Evolutionary conservation across 2,797 vertebrate genomes (phyloP).

Genomic region (Lagocephalus sceleratus): DNA sequence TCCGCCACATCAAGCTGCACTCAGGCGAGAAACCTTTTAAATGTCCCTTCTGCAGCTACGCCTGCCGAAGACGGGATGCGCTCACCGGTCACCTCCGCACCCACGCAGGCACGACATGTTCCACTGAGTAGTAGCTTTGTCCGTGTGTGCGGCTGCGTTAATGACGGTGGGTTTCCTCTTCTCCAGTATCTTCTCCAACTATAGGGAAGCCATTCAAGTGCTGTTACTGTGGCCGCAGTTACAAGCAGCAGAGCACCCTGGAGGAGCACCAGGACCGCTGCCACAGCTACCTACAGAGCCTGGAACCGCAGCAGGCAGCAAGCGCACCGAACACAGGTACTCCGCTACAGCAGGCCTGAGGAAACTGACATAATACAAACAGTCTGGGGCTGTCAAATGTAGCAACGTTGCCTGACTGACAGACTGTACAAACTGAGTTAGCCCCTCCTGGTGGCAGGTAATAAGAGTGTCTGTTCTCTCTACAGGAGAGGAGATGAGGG

Average conservation of each 20-base stretch:
- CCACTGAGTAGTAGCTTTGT: not conserved
- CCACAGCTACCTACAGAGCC: constrained; percentile 92
- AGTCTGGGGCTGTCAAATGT: constrained; percentile 4
- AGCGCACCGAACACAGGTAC: constrained; percentile 61
- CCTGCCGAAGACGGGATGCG: constrained; percentile 90
- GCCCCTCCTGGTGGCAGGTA: not conserved
- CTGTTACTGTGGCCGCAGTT: constrained; percentile 96
- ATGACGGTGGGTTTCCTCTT: constrained; percentile 13
- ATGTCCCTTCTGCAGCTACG: constrained; percentile 96
- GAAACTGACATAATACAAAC: not conserved
- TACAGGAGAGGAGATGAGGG: constrained; percentile 91
- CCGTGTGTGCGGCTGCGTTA: not conserved
- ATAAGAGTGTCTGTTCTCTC: constrained; percentile 51
- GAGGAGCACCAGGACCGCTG: constrained; percentile 95
- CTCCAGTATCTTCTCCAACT: constrained; percentile 90
- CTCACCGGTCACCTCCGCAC: constrained; percentile 95
- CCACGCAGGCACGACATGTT: constrained; percentile 83
- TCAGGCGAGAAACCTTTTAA: constrained; percentile 98
- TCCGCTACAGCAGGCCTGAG: not conserved
- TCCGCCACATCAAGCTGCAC: constrained; percentile 98
- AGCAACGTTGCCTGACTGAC: constrained; percentile 8
- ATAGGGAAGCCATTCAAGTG: constrained; percentile 97
- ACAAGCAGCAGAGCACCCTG: constrained; percentile 95
- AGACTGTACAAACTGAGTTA: no score
- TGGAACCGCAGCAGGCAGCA: constrained; percentile 70